A percentile compares a stretch with the other conserved stretches of the same genome.
phyloP scores from a whole-genome alignment of 2,797 vertebrate genomes.

The Poeciliopsis infans region DNA sequence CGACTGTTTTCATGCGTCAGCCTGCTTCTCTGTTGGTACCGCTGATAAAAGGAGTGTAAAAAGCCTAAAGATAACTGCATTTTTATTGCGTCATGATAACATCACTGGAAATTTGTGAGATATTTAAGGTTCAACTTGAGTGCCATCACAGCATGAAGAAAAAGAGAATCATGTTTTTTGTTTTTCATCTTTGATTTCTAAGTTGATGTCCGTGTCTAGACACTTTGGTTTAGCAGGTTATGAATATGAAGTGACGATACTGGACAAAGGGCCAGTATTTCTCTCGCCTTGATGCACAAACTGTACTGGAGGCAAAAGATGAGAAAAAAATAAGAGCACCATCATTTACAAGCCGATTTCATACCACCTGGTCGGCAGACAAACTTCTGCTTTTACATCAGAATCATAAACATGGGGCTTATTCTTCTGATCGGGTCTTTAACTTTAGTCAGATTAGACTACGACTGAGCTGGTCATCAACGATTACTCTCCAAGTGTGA shows the following conservation, averaged over 20 bases:
- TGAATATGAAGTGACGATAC: not conserved
- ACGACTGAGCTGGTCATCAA: not conserved
- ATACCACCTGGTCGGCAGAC: not conserved
- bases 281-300: not conserved
- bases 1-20: not conserved
- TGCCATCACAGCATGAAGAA: not conserved
- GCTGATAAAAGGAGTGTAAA: not conserved
- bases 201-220: not conserved
- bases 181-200: not conserved
- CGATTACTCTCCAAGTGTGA: not conserved
- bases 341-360: not conserved
- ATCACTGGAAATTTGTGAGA: not conserved
- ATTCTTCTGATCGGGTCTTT: not conserved
- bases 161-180: not conserved
- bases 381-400: not conserved
- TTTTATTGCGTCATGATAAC: not conserved
- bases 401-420: not conserved
- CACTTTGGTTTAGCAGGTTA: not conserved
- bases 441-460: not conserved
- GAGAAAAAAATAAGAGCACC: not conserved
- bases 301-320: not conserved
- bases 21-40: not conserved
- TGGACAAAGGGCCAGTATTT: not conserved
- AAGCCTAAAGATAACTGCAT: not conserved
- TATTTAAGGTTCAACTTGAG: not conserved